Percentiles rank a stretch among this genome's conserved stretches.
phyloP scores from a whole-genome alignment of 2,888 invertebrate species.

The Agrochola circellaris region DNA sequence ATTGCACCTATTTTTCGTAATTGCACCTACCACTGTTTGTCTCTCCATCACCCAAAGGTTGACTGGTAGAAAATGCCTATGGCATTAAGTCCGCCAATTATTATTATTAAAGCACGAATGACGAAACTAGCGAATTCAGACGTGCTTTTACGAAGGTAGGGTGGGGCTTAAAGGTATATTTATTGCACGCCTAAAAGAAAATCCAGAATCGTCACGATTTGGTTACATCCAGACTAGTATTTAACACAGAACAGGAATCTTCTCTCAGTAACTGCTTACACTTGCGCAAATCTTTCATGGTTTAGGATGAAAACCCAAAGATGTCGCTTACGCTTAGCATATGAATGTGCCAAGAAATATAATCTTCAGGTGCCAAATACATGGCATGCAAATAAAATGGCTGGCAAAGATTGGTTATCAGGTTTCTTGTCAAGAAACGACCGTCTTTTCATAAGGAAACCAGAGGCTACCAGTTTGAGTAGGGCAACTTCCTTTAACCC shows the following conservation, averaged over 20 bases:
- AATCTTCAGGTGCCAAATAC: neutral
- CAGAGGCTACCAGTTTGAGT: neutral
- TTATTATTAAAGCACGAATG: too few relatives aligned
- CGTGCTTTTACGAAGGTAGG: too few relatives aligned
- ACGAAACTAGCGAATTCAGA: too few relatives aligned
- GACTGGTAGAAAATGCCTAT: too few relatives aligned
- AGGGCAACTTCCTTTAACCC: neutral
- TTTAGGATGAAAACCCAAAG: neutral
- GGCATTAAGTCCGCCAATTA: too few relatives aligned
- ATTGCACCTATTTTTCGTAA: too few relatives aligned
- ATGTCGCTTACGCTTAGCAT: conserved; percentile 1
- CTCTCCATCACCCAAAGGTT: too few relatives aligned
- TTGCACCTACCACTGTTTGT: too few relatives aligned
- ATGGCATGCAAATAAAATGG: conserved; percentile 1
- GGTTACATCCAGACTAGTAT: neutral
- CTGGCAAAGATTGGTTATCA: neutral
- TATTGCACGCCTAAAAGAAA: too few relatives aligned
- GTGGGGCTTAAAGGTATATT: too few relatives aligned
- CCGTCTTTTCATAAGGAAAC: neutral
- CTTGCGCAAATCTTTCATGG: conserved; percentile 8
- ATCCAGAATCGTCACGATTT: neutral
- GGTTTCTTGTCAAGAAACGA: neutral
- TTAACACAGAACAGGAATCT: neutral
- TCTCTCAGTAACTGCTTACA: neutral
- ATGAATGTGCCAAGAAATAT: neutral